Evolutionary conservation across 1,140 invertebrate genomes (phyloP), one percentile per base, ranked within the genome.

Genomic region (Akabosia matsudoensis): DNA sequence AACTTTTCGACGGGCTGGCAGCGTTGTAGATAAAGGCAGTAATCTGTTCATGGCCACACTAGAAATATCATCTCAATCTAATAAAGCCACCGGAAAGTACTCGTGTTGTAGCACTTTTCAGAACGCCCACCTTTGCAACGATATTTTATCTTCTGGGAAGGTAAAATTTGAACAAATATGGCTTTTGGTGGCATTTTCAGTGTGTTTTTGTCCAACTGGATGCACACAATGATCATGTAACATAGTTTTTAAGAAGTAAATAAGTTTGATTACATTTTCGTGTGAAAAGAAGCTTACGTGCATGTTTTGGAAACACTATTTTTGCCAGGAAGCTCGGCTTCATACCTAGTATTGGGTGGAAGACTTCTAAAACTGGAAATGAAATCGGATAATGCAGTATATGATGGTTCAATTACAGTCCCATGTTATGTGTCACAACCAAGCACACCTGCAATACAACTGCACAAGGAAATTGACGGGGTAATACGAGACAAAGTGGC

Each of bases 131-230:
- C 72, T 28, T 26, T 10, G 4, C 24, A 75, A 73, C 14, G 71
- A 37, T 13, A 76, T 76, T 76, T 76, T 70, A 26, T 79, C 16
- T 75, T 67, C 26, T 76, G 74, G 75, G 70, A 74, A 74, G 77
- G 77, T 76, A 52, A 0, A 22, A 24, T 73, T 2, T 45, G 7
- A 64, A 56, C 7, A 45, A 45, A 45, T 18, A 45, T 45, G 37
- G n/a, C n/a, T n/a, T n/a, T n/a, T n/a, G n/a, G n/a, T n/a, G n/a
- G n/a, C n/a, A n/a, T n/a, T n/a, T n/a, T n/a, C n/a, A n/a, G n/a
- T n/a, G n/a, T n/a, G n/a, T n/a, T n/a, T n/a, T n/a, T n/a, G n/a
- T n/a, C n/a, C n/a, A n/a, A n/a, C n/a, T n/a, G n/a, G n/a, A n/a
- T n/a, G n/a, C n/a, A n/a, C n/a, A n/a, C n/a, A n/a, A n/a, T n/a